Conservation (phyloP, 2,113 vertebrate species). For the Oryzias celebensis region DNA sequence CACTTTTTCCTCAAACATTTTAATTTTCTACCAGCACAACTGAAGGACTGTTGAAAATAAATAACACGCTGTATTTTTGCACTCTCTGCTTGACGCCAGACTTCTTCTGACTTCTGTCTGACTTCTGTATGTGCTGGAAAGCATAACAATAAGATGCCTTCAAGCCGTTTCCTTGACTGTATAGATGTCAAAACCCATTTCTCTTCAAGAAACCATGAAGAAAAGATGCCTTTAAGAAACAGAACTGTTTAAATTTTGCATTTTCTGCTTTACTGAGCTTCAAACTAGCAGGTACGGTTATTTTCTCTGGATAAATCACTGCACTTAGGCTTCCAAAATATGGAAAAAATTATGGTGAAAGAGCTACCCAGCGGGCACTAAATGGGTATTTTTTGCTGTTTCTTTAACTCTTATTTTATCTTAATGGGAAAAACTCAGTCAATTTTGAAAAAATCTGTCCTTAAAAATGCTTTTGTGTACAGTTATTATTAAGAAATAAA, state of each 20-base stretch:
- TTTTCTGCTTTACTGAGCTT: slow-evolving; percentile 72
- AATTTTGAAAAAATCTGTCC: too few relatives aligned
- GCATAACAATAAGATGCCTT: slow-evolving; percentile 33
- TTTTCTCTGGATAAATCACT: slow-evolving; percentile 26
- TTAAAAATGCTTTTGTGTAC: too few relatives aligned
- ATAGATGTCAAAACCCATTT: background rate
- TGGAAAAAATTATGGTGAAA: slow-evolving; percentile 8
- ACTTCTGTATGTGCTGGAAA: slow-evolving; percentile 12
- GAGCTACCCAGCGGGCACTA: background rate
- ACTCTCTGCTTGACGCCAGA: slow-evolving; percentile 6
- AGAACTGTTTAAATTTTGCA: slow-evolving; percentile 38
- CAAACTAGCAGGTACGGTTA: slow-evolving; percentile 24
- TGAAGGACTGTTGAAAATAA: background rate
- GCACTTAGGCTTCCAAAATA: slow-evolving; percentile 4
- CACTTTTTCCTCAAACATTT: background rate
- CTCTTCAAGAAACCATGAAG: background rate
- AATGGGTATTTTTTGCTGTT: background rate
- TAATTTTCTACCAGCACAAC: too few relatives aligned
- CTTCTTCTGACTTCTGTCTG: slow-evolving; percentile 12
- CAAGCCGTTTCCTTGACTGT: slow-evolving; percentile 20
- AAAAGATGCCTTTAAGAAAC: background rate
- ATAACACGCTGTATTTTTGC: background rate
- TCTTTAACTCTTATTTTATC: background rate
- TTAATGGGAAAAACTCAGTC: too few relatives aligned
- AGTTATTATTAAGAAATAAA: too few relatives aligned